These are phyloP conservation scores for Adelognathus sp. DNA, from an alignment of 2,888 invertebrate species.

Conservation along the genomic window DNA sequence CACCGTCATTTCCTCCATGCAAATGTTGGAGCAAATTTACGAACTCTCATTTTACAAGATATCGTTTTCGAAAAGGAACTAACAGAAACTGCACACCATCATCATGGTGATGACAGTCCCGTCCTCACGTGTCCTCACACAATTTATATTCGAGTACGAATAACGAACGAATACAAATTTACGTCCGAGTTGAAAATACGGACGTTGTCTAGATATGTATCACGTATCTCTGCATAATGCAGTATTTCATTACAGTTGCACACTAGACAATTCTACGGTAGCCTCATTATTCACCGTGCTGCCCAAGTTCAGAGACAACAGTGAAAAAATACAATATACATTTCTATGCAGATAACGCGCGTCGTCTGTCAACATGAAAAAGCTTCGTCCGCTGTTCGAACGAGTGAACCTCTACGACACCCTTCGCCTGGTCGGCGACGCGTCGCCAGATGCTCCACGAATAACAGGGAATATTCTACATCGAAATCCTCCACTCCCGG, in stretches of 20 bases:
- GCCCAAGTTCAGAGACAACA: background rate
- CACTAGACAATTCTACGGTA: background rate
- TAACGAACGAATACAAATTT: background rate
- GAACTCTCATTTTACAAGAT: too few relatives aligned
- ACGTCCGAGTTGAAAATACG: background rate
- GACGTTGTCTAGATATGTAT: background rate
- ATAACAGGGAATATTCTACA: slow-evolving; percentile 16
- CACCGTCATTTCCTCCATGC: too few relatives aligned
- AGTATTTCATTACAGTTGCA: background rate
- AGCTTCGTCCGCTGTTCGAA: slow-evolving; percentile 16
- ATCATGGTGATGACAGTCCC: background rate
- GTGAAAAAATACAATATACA: background rate
- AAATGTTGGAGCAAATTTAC: too few relatives aligned
- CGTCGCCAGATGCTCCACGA: slow-evolving; percentile 32
- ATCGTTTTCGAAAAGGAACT: background rate
- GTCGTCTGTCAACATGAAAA: slow-evolving; percentile 21
- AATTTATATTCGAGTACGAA: background rate
- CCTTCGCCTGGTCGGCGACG: background rate
- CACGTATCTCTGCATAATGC: background rate
- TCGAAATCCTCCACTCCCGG: slow-evolving; percentile 8
- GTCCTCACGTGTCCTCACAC: background rate
- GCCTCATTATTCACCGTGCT: background rate
- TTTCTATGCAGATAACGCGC: slow-evolving; percentile 15
- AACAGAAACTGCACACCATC: background rate
- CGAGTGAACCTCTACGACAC: slow-evolving; percentile 2